Evolutionary conservation across 2,797 vertebrate genomes (phyloP), one percentile per base, ranked within the genome.

Genomic region (Argyrosomus regius): DNA sequence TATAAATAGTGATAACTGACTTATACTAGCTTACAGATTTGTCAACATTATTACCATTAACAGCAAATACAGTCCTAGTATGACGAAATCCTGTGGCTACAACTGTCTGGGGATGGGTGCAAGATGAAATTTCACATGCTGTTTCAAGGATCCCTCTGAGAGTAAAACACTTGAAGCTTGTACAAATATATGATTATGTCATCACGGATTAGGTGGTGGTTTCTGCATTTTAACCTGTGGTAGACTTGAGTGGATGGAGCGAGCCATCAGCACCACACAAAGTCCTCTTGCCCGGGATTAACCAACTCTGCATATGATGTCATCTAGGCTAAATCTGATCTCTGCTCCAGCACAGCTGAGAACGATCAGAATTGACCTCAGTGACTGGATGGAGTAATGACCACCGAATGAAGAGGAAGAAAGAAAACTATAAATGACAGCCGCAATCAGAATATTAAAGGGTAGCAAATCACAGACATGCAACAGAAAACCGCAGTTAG

Each of bases 231-330:
- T 70, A 89, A 83, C 89, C 61, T 85, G 73, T 39, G 66, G 75
- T 65, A 52, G 50, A 80, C 75, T 71, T 77, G 83, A 62, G 43
- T 63, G 67, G 79, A 64, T 59, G 58, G 63, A 76, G 77, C 39
- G 31, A 79, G 74, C 70, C 75, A 85, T 85, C 76, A 81, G 66
- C 61, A 10, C 62, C 57, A 56, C 57, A 76, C 60, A 88, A 63
- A 80, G 86, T 87, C 82, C 86, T 85, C 75, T 92, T 83, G 60
- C 35, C 81, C 79, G 81, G 91, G 91, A 93, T 92, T 93, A 91
- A 86, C 78, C 69, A 83, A 76, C 84, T 84, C 83, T 80, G 75
- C 70, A 88, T 82, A 85, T 90, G 82, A 90, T 88, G 90, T 90
- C 89, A 91, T 88, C 70, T 22, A 17, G 14, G 72, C 82, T 90